Conservation (phyloP, 2,797 vertebrate species). For the Sebastes minor region DNA sequence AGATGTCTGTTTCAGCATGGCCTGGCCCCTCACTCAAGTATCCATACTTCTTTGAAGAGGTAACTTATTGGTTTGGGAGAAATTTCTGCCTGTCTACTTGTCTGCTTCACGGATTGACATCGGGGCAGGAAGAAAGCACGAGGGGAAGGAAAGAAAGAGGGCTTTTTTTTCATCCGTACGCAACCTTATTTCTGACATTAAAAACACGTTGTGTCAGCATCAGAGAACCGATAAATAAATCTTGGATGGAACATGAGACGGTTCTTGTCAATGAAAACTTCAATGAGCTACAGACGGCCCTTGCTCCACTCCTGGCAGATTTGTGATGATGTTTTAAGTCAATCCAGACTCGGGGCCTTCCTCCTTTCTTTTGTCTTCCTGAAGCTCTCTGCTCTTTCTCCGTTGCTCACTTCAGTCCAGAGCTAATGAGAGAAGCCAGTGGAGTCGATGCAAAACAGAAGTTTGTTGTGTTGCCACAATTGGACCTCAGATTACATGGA, state of each 20-base stretch:
- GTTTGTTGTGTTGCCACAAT: conserved; percentile 29
- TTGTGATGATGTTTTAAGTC: conserved; percentile 82
- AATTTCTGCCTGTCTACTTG: conserved; percentile 76
- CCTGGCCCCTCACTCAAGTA: conserved; percentile 66
- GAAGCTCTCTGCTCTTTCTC: conserved; percentile 58
- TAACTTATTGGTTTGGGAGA: conserved; percentile 76
- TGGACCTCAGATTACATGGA: conserved; percentile 30
- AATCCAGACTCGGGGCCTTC: conserved; percentile 77
- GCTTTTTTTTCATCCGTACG: conserved; percentile 67
- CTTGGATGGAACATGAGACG: conserved; percentile 80
- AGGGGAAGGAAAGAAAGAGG: conserved; percentile 42
- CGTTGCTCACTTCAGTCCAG: conserved; percentile 44
- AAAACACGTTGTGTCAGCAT: conserved; percentile 78
- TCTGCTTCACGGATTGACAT: conserved; percentile 78
- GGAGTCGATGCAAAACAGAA: conserved; percentile 48
- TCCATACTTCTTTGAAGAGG: conserved; percentile 77
- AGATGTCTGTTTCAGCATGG: conserved; percentile 75
- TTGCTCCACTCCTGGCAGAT: conserved; percentile 68
- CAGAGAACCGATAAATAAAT: conserved; percentile 82
- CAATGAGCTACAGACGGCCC: conserved; percentile 76
- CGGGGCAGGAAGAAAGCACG: conserved; percentile 69
- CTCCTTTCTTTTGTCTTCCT: conserved; percentile 70
- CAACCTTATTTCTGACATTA: conserved; percentile 79
- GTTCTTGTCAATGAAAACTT: conserved; percentile 82
- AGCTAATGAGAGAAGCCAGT: conserved; percentile 52